These are phyloP conservation scores for Fissipunctia ypsillon DNA, from an alignment of 2,888 invertebrate genomes.

Conservation along the genomic window DNA sequence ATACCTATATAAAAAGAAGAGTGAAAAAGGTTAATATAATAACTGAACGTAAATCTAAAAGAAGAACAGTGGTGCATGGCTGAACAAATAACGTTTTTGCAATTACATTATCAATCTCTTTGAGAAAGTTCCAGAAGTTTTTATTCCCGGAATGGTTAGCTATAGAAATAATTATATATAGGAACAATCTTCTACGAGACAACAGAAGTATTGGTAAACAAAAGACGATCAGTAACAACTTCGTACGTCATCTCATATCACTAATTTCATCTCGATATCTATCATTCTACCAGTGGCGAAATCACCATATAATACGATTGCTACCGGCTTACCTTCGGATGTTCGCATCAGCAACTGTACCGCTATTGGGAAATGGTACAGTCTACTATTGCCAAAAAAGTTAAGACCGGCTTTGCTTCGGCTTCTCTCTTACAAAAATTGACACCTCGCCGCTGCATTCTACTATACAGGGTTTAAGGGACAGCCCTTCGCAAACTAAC, in stretches of 20 bases:
- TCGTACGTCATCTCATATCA: neutral
- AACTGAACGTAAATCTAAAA: constrained; percentile 24
- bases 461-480: too few species aligned
- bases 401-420: too few species aligned
- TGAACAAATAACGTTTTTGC: constrained; percentile 5
- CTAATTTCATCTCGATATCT: neutral
- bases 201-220: neutral
- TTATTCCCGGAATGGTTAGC: neutral
- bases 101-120: neutral
- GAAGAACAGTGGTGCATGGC: constrained; percentile 17
- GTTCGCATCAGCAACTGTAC: too few species aligned
- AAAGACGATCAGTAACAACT: neutral
- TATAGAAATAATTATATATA: too few species aligned
- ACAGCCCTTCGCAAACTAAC: too few species aligned
- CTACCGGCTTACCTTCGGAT: too few species aligned
- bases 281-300: too few species aligned
- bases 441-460: too few species aligned
- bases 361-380: too few species aligned
- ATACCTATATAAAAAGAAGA: constrained; percentile 42
- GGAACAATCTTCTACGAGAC: neutral
- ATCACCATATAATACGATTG: too few species aligned
- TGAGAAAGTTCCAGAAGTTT: neutral
- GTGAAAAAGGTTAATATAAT: constrained; percentile 36
- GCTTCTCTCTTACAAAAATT: too few species aligned
- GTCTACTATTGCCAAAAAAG: too few species aligned